Percentiles rank a stretch among this genome's conserved stretches.
Evolutionary conservation across 1,140 invertebrate species (phyloP).

Genomic region (Venturia canescens): DNA sequence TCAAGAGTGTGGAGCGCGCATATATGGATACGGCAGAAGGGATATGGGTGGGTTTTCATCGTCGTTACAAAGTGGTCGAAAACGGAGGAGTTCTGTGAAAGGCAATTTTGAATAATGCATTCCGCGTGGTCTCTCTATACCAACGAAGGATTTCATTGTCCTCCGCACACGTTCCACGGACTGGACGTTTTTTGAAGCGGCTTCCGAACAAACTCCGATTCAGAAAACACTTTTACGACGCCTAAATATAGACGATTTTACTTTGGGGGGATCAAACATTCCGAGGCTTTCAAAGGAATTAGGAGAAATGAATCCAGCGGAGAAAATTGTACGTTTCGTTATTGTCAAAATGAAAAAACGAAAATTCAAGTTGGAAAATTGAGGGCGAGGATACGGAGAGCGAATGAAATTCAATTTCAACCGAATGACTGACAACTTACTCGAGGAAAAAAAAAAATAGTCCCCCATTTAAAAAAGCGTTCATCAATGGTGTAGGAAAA

Average conservation of each 20-base stretch:
- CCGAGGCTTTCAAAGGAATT: background rate
- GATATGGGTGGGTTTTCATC: background rate
- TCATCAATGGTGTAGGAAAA: background rate
- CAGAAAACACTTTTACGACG: background rate
- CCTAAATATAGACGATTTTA: too few species aligned
- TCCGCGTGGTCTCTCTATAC: constrained; percentile 12
- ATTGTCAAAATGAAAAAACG: background rate
- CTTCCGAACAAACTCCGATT: constrained; percentile 9
- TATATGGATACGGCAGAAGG: background rate
- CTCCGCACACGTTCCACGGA: background rate
- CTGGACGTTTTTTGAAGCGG: background rate
- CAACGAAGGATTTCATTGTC: constrained; percentile 26
- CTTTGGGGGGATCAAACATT: too few species aligned
- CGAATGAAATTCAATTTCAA: background rate
- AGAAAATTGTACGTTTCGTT: too few species aligned
- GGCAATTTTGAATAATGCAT: constrained; percentile 41
- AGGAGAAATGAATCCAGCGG: background rate
- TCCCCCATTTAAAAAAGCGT: background rate
- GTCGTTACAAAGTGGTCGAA: constrained; percentile 20
- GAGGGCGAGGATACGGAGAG: too few species aligned
- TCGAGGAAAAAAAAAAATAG: background rate
- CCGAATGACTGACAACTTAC: too few species aligned
- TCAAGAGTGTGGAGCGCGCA: background rate
- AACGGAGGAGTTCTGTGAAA: constrained; percentile 29
- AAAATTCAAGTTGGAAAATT: background rate